Evolutionary conservation across 2,113 vertebrate species (phyloP), one percentile per base, ranked within the genome.

Genomic region (Bostrychus sinensis): DNA sequence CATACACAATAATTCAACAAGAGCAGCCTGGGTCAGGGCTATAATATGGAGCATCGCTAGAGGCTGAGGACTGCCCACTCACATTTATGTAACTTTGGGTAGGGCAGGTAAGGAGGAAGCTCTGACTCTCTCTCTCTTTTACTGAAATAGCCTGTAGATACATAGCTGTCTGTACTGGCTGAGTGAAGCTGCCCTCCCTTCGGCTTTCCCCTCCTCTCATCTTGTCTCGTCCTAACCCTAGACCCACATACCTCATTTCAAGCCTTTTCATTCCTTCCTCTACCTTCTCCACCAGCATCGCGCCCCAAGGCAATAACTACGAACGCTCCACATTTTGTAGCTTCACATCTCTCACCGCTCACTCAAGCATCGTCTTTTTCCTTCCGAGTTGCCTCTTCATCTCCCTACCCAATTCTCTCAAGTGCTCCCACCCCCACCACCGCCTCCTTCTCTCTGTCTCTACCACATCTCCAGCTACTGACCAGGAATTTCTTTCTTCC

Each of bases 1-100:
- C 36, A 60, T 10, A 48, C 45, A 62, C 26, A 55, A 67, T 70
- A 60, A 73, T 72, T 77, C 55, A 83, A 22, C 64, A 36, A 61
- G 60, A 57, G 65, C 72, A 67, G 56, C 37, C 34, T 46, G 48
- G 82, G 70, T 80, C 78, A 82, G 53, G 58, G 68, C 62, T 74
- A 66, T 78, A 73, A 80, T 83, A 75, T 79, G 74, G 74, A 80
- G 58, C 56, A 73, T 25, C 2, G 65, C 86, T 82, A 66, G 72
- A 78, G 79, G 85, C 75, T 61, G 61, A 66, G 75, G 55, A 48
- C 84, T 77, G 83, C 89, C 86, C 75, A 87, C 85, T 86, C 83
- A 85, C 28, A 80, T 88, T 86, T 87, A 86, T 87, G 75, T 83
- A 86, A 89, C 79, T 78, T 74, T 51, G 48, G 30, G 72, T 67